Evolutionary conservation across 2,888 invertebrate species (phyloP).

Genomic region (Stenurella melanura): DNA sequence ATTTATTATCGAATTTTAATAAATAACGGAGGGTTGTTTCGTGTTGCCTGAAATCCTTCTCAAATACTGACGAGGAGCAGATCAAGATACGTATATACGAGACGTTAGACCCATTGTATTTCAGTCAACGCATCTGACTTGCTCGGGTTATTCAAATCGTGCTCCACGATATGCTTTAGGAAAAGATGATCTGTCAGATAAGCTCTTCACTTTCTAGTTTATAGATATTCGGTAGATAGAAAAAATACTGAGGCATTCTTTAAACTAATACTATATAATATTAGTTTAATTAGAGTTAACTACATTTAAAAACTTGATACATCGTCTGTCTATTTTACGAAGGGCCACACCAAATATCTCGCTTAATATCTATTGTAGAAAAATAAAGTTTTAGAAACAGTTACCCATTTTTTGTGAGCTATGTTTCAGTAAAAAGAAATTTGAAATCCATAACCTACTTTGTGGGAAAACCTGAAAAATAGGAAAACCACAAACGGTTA

Average conservation of each 20-base stretch:
- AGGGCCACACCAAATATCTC: too few relatives aligned
- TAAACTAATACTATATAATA: neutral
- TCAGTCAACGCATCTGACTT: neutral
- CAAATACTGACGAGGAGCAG: neutral
- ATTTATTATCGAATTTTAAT: neutral
- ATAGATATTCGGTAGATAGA: neutral
- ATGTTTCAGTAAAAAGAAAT: too few relatives aligned
- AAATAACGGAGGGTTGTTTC: neutral
- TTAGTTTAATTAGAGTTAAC: too few relatives aligned
- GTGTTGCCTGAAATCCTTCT: neutral
- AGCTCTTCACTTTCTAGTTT: neutral
- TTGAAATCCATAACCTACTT: too few relatives aligned
- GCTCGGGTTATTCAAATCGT: constrained; percentile 3
- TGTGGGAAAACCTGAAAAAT: too few relatives aligned
- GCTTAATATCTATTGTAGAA: too few relatives aligned
- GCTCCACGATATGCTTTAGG: neutral
- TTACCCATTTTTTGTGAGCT: too few relatives aligned
- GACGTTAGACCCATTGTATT: neutral
- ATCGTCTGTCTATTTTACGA: too few relatives aligned
- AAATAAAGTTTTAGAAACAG: too few relatives aligned
- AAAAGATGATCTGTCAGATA: neutral
- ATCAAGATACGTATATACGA: constrained; percentile 7
- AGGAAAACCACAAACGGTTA: too few relatives aligned
- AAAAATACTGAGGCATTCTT: neutral
- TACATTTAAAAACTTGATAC: too few relatives aligned